phyloP scores from a whole-genome alignment of 2,113 vertebrate species.

The Spea multiplicata region DNA sequence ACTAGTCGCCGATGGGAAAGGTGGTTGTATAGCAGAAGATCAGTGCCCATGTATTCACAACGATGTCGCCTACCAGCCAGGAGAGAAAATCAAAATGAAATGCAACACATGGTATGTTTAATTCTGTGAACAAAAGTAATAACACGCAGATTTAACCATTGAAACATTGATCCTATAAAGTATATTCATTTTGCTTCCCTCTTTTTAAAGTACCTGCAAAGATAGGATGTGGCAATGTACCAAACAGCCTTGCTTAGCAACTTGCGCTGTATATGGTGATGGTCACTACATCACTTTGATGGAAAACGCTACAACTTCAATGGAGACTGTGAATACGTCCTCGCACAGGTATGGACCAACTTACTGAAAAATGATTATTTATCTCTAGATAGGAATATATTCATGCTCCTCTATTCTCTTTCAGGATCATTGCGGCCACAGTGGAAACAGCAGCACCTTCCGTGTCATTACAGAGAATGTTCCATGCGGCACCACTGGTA shows the following conservation, averaged over 20 bases:
- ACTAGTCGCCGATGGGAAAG: conserved; percentile 72
- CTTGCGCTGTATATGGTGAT: conserved; percentile 85
- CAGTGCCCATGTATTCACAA: conserved; percentile 88
- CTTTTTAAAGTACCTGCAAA: conserved; percentile 71
- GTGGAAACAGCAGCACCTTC: conserved; percentile 66
- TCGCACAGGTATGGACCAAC: conserved; percentile 75
- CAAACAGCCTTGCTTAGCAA: conserved; percentile 70
- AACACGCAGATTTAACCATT: not conserved
- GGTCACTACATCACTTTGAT: conserved; percentile 87
- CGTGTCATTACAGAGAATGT: conserved; percentile 86
- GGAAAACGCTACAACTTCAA: conserved; percentile 83
- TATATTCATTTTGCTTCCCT: not conserved
- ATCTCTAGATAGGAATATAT: not conserved
- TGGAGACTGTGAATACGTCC: conserved; percentile 86
- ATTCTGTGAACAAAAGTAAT: not conserved
- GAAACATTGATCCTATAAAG: not conserved
- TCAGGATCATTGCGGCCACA: conserved; percentile 77
- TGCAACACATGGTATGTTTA: conserved; percentile 87
- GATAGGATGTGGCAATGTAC: conserved; percentile 80
- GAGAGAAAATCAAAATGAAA: conserved; percentile 74
- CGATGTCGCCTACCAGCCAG: conserved; percentile 70
- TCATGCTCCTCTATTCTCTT: not conserved
- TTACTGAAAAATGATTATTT: not conserved
- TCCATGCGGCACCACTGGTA: conserved; percentile 86
- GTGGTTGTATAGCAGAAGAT: conserved; percentile 71